These are phyloP conservation scores for Chalcosyrphus nemorum DNA, from an alignment of 2,888 invertebrate genomes.

Conservation along the genomic window DNA sequence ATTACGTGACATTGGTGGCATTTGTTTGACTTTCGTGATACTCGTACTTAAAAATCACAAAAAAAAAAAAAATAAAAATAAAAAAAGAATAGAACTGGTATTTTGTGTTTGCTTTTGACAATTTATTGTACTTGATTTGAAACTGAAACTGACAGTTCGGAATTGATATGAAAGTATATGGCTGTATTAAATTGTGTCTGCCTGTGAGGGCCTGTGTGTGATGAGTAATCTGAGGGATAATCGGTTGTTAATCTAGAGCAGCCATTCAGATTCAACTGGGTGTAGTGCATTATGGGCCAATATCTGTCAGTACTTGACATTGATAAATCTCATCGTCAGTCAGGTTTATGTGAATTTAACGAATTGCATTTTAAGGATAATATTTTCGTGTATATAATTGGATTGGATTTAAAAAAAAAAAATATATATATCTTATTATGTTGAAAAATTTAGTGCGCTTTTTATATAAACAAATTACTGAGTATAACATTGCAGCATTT, in stretches of 20 bases:
- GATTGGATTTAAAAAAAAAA: too few relatives aligned
- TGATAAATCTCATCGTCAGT: neutral
- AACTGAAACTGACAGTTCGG: constrained; percentile 22
- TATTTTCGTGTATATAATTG: too few relatives aligned
- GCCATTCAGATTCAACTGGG: neutral
- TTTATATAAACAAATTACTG: too few relatives aligned
- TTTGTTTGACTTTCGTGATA: constrained; percentile 44
- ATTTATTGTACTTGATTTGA: constrained; percentile 32
- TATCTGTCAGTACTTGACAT: neutral
- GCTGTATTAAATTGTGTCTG: neutral
- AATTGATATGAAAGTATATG: constrained; percentile 1
- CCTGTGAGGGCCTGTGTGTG: neutral
- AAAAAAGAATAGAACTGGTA: neutral
- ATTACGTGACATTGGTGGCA: constrained; percentile 47
- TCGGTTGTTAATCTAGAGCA: neutral
- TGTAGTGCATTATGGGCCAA: neutral
- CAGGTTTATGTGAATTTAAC: neutral
- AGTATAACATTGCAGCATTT: too few relatives aligned
- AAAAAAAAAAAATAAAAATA: constrained; percentile 7
- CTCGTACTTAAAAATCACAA: constrained; percentile 10
- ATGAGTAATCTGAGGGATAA: neutral
- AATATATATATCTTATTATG: too few relatives aligned
- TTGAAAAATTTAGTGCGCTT: too few relatives aligned
- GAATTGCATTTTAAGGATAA: neutral
- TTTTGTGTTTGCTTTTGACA: constrained; percentile 14